Evolutionary conservation across 2,888 invertebrate genomes (phyloP), one percentile per base, ranked within the genome.

Genomic region (Hanleya hanleyi): DNA sequence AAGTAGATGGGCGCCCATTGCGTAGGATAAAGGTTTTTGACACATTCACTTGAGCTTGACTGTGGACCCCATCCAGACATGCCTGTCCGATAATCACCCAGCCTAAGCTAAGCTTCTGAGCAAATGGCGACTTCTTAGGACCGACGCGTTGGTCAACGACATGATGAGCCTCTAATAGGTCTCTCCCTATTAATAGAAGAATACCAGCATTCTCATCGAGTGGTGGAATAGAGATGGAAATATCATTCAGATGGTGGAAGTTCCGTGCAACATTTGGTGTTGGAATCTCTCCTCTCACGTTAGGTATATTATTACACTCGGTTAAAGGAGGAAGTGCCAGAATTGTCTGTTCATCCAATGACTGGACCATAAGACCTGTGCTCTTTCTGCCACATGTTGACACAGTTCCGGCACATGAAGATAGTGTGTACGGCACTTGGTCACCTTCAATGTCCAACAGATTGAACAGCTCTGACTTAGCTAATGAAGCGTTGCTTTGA

Each of bases 401-500:
- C 33, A 50, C 33, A 1, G 35, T 72, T 22, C 80, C 77, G 37
- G 70, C 35, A 36, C 81, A 80, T 4, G 79, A 71, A 12, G 72
- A 65, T n/a, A 81, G 49, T 6, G 64, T 38, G 47, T 72, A 80
- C 0, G 49, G 35, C 2, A 47, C 26, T 4, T 37, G 12, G 4
- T 68, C 65, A 22, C 66, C 35, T 4, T 71, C 7, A 1, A 69
- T 57, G 12, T 67, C 50, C 26, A 81, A 36, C 1, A 26, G n/a
- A 7, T 73, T 75, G 50, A 80, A 79, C n/a, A 80, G 62, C n/a
- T 71, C 61, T 32, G 71, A 18, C n/a, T 51, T 65, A 2, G 73
- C 77, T 26, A 81, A 36, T 6, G 76, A 65, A 22, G 65, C 29
- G 35, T 77, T 78, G 67, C 79, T 81, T 36, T 81, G 81, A 47